Base-by-base conservation (phyloP, 2,797 vertebrate species). In the Eulemur mongoz region DNA sequence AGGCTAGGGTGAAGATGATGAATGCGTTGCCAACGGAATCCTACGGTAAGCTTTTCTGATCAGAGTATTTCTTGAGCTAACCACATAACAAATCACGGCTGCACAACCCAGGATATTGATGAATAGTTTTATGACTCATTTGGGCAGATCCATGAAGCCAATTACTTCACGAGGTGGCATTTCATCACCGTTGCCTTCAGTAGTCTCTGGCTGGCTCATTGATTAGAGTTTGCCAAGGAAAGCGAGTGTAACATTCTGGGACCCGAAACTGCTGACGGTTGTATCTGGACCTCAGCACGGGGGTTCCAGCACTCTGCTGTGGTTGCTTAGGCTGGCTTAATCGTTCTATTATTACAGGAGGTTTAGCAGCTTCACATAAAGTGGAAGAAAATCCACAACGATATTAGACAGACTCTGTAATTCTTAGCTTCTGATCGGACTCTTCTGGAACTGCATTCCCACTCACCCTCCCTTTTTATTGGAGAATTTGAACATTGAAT, bases 121-220 rank as follows among this genome's bases (percentile, higher is more conserved):
- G 97, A 88, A 98, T 93, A 96, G 97, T 57, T 98, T 98, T 96
- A 79, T 87, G 98, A 97, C 97, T 98, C 98, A 75, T 98, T 97
- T 97, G 97, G 97, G 95, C 96, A 98, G 97, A 98, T 98, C 97
- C 96, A 67, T 94, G 97, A 50, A 98, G 98, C 98, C 98, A 98
- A 84, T 97, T 97, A 97, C 98, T 98, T 96, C 97, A 94, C 93
- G 63, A 96, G 98, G 98, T 98, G 98, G 97, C 98, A 92, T 98
- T 98, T 98, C 96, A 98, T 98, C 98, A 89, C 96, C 15, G 82
- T 57, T 73, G 90, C 72, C 96, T 98, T 98, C 70, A 95, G 98
- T 97, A 98, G 78, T 43, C 95, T 48, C 93, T 63, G 93, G 96
- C 98, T 88, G 96, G 96, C 84, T 97, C 98, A 98, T 98, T 96